A percentile compares a stretch with the other conserved stretches of the same genome.
phyloP scores from a whole-genome alignment of 1,140 invertebrate species.

The Acromyrmex heyeri region DNA sequence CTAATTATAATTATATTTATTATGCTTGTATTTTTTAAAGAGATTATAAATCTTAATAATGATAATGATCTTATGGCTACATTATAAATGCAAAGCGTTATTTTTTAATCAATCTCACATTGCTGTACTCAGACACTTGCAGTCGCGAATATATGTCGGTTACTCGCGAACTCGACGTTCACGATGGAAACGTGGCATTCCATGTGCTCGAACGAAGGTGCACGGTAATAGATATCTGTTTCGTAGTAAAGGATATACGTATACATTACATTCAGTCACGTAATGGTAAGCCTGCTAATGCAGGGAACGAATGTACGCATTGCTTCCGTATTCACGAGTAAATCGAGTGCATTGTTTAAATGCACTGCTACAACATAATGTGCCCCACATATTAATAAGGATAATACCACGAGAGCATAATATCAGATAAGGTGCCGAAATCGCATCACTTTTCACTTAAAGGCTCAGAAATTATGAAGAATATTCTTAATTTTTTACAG shows the following conservation, averaged over 20 bases:
- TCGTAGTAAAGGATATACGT: slow-evolving; percentile 17
- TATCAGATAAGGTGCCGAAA: neutral
- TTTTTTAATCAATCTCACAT: no score
- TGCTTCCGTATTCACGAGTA: slow-evolving; percentile 65
- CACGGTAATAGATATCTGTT: slow-evolving; percentile 29
- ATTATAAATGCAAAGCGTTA: neutral
- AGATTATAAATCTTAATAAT: neutral
- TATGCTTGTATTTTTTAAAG: neutral
- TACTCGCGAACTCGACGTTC: neutral
- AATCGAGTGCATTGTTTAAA: slow-evolving; percentile 32
- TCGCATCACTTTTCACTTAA: no score
- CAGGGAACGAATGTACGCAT: slow-evolving; percentile 58
- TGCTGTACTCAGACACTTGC: neutral
- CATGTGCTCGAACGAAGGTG: slow-evolving; percentile 15
- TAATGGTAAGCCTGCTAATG: slow-evolving; percentile 62
- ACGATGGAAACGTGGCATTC: slow-evolving; percentile 44
- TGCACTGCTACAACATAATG: slow-evolving; percentile 2
- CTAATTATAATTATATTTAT: neutral
- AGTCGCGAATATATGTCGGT: neutral
- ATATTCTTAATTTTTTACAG: no score
- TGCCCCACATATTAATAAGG: neutral
- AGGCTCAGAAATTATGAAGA: no score
- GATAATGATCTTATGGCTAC: neutral
- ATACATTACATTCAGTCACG: slow-evolving; percentile 62
- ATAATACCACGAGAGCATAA: neutral